Base-by-base conservation (phyloP, 2,113 vertebrate genomes). In the Coreoperca whiteheadi region DNA sequence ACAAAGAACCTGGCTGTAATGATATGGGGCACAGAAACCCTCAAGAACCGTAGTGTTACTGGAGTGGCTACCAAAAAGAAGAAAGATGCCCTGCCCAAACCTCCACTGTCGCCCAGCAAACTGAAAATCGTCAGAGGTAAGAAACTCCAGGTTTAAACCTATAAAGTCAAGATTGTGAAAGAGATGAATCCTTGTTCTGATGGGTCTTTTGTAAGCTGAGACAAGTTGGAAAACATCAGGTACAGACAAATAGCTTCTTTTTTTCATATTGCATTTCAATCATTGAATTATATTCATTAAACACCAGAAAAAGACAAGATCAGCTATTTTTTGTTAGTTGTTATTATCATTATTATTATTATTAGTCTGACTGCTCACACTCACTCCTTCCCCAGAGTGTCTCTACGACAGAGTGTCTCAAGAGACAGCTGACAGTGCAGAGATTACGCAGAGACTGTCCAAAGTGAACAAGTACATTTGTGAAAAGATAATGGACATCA, bases 391-490 rank as follows among this genome's bases (percentile, higher is more conserved):
- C 86, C 73, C 94, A 99, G 98, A 99, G 96, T 99, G 98, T 96
- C 97, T 99, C 91, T 99, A 99, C 88, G 98, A 99, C 96, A 95
- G 98, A 93, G 98, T 99, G 96, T 98, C 98, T 95, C 98, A 99
- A 96, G 98, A 99, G 96, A 99, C 98, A 51, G 97, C 97, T 88
- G 98, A 99, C 92, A 98, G 98, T 93, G 97, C 97, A 51, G 98
- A 99, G 95, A 99, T 99, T 93, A 98, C 98, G 89, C 98, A 99
- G 95, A 97, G 98, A 96, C 96, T 99, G 95, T 99, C 98, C 96
- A 99, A 99, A 97, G 98, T 99, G 96, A 99, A 99, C 98, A 99
- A 99, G 94, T 99, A 99, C 96, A 99, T 99, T 96, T 99, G 98
- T 95, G 98, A 99, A 96, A 99, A 99, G 95, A 99, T 99, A 89